phyloP scores from a whole-genome alignment of 2,888 invertebrate species.

The Pocota personata region DNA sequence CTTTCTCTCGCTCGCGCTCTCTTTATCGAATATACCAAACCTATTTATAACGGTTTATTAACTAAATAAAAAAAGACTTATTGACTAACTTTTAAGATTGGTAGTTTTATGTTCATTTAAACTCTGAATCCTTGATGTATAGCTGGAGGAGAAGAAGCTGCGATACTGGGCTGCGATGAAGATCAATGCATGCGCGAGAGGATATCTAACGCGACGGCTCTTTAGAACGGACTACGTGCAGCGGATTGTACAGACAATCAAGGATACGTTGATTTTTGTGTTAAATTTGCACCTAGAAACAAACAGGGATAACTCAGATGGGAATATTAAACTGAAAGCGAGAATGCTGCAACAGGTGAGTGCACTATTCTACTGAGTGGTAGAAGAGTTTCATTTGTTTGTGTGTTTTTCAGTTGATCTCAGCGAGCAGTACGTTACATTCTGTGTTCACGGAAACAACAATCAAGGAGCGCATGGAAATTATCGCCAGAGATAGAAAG shows the following conservation, averaged over 20 bases:
- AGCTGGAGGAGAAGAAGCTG: constrained; percentile 34
- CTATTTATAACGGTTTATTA: constrained; percentile 69
- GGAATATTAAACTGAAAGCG: constrained; percentile 80
- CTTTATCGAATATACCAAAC: constrained; percentile 44
- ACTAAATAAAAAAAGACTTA: constrained; percentile 68
- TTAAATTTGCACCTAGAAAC: constrained; percentile 80
- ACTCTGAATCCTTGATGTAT: constrained; percentile 5
- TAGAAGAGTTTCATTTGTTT: background rate
- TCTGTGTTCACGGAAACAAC: constrained; percentile 79
- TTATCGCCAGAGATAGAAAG: constrained; percentile 80
- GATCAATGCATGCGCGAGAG: constrained; percentile 88
- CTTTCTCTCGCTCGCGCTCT: constrained; percentile 46
- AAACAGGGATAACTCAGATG: constrained; percentile 74
- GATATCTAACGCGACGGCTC: constrained; percentile 91
- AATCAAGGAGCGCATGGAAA: constrained; percentile 80
- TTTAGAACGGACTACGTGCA: constrained; percentile 92
- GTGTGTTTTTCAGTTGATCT: constrained; percentile 77
- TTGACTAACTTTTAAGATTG: constrained; percentile 59
- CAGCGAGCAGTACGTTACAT: constrained; percentile 79
- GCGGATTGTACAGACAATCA: constrained; percentile 85
- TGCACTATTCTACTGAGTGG: too few species aligned
- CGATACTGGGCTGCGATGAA: constrained; percentile 85
- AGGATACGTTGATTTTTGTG: constrained; percentile 81
- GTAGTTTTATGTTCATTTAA: constrained; percentile 53
- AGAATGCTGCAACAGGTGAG: constrained; percentile 80